Conservation (phyloP, 1,140 invertebrate species). For the Epicauta chinensis region DNA sequence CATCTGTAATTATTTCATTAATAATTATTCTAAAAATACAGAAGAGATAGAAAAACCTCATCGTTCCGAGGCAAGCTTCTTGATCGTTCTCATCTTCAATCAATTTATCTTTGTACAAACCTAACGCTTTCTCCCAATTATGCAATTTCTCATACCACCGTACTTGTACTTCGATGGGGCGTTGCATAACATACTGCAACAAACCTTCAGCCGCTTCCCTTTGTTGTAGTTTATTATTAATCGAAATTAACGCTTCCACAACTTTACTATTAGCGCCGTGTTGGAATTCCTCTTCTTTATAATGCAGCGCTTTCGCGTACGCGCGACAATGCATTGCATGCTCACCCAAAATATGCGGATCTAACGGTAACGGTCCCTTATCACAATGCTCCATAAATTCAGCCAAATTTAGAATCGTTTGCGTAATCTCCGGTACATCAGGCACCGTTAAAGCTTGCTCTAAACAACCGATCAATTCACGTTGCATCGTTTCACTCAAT, state of each 20-base stretch:
- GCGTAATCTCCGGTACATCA: conserved; percentile 94
- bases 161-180: conserved; percentile 77
- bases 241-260: conserved; percentile 90
- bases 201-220: conserved; percentile 94
- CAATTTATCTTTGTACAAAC: conserved; percentile 71
- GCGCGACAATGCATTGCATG: conserved; percentile 75
- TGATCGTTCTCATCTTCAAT: conserved; percentile 53
- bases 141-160: conserved; percentile 99
- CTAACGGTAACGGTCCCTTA: conserved; percentile 87
- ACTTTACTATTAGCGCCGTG: conserved; percentile 56
- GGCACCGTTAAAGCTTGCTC: conserved; percentile 87
- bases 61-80: conserved; percentile 84
- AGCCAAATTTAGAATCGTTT: conserved; percentile 94
- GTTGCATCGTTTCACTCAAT: conserved; percentile 71
- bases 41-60: no score
- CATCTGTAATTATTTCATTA: conserved; percentile 26
- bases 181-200: conserved; percentile 83
- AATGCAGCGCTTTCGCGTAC: conserved; percentile 95
- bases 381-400: conserved; percentile 99
- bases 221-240: conserved; percentile 98
- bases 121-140: conserved; percentile 95
- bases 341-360: conserved; percentile 74
- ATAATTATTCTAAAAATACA: conserved; percentile 1
- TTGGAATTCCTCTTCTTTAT: conserved; percentile 96
- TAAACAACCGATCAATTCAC: conserved; percentile 80